These are phyloP conservation scores for Chrysocyon brachyurus DNA, from an alignment of 2,797 vertebrate species.

Conservation along the genomic window DNA sequence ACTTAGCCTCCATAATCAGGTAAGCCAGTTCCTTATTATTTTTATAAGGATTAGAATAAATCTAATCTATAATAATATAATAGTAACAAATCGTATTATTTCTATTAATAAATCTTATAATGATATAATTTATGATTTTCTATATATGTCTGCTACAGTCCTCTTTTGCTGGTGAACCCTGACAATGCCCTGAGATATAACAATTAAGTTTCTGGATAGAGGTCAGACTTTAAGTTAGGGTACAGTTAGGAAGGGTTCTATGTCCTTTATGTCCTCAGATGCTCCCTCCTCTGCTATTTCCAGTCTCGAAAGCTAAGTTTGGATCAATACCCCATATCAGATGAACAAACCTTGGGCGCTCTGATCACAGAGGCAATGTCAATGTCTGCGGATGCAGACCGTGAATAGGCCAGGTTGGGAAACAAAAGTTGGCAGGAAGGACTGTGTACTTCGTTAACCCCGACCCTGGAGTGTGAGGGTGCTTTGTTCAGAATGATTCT, in stretches of 20 bases:
- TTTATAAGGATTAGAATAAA: neutral
- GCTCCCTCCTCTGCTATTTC: neutral
- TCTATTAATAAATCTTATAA: neutral
- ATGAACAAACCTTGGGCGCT: constrained; percentile 21
- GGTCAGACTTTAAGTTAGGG: neutral
- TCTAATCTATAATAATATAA: neutral
- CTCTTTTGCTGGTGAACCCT: neutral
- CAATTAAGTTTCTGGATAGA: neutral
- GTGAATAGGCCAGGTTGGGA: constrained; percentile 74
- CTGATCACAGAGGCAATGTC: neutral
- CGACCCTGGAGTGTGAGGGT: constrained; percentile 69
- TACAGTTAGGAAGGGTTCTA: neutral
- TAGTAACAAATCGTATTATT: neutral
- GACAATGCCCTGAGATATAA: neutral
- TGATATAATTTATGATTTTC: neutral
- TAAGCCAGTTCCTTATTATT: neutral
- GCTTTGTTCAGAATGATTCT: neutral
- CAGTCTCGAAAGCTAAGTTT: neutral
- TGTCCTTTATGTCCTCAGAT: neutral
- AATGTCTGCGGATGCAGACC: neutral
- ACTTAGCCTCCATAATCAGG: neutral
- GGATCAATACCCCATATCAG: neutral
- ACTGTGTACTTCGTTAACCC: constrained; percentile 58
- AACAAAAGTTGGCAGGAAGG: constrained; percentile 46
- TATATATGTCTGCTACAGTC: neutral